Conservation (phyloP, 2,797 vertebrate genomes). For the Labeo calbasu region DNA sequence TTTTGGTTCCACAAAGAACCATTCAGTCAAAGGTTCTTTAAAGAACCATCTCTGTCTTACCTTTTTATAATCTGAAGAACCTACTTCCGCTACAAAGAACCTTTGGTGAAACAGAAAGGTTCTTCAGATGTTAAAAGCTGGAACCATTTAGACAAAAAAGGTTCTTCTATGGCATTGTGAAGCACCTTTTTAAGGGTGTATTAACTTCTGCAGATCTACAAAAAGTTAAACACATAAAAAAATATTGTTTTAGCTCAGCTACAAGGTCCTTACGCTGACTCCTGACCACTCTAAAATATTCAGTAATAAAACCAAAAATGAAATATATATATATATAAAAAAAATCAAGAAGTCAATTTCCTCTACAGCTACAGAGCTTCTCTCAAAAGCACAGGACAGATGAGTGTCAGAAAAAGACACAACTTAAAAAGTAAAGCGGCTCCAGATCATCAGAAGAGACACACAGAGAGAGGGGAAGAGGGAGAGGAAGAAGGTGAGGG, state of each 20-base stretch:
- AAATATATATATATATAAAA: not conserved
- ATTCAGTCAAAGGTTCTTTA: too few relatives aligned
- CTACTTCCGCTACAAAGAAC: too few relatives aligned
- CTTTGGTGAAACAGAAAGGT: too few relatives aligned
- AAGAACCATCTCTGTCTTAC: too few relatives aligned
- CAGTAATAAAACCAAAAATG: not conserved
- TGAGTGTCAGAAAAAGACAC: slow-evolving; percentile 20
- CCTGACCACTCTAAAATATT: slow-evolving; percentile 49
- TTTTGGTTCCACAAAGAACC: too few relatives aligned
- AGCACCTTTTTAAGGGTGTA: too few relatives aligned
- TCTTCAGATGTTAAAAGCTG: too few relatives aligned
- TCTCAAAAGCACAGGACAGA: not conserved
- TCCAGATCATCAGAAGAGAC: slow-evolving; percentile 56
- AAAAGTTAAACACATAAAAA: slow-evolving; percentile 67
- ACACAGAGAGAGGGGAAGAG: slow-evolving; percentile 57
- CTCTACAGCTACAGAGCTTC: not conserved
- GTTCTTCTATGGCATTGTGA: too few relatives aligned
- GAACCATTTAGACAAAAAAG: too few relatives aligned
- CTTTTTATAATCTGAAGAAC: too few relatives aligned
- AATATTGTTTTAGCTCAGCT: slow-evolving; percentile 68
- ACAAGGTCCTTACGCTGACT: slow-evolving; percentile 61
- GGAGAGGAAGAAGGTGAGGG: slow-evolving; percentile 75
- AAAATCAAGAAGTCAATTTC: not conserved
- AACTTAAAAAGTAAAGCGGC: slow-evolving; percentile 67
- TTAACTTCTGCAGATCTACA: slow-evolving; percentile 55